phyloP scores from a whole-genome alignment of 2,888 invertebrate genomes.

The Macrosoma leucophasiata region DNA sequence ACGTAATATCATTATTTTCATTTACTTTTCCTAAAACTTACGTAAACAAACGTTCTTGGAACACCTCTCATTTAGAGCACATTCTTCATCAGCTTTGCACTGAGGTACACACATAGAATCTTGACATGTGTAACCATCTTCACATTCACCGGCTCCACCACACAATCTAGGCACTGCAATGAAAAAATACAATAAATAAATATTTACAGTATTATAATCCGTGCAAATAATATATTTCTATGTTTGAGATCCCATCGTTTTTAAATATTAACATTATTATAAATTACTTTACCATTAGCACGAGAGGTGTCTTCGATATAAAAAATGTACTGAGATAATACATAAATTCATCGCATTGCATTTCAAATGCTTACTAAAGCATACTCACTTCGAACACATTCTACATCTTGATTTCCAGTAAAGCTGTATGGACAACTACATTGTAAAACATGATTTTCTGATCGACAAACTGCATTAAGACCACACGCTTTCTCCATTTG shows the following conservation, averaged over 20 bases:
- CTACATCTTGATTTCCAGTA: slow-evolving; percentile 88
- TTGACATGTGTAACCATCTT: slow-evolving; percentile 82
- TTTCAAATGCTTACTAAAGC: slow-evolving; percentile 1
- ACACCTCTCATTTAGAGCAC: slow-evolving; percentile 94
- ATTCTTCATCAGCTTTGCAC: slow-evolving; percentile 85
- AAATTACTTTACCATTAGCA: neutral
- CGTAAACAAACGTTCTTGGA: slow-evolving; percentile 85
- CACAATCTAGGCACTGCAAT: slow-evolving; percentile 86
- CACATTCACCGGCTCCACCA: slow-evolving; percentile 81
- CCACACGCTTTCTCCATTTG: slow-evolving; percentile 85
- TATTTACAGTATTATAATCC: neutral
- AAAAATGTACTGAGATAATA: slow-evolving; percentile 6
- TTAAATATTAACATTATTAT: no score
- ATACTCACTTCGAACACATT: slow-evolving; percentile 87
- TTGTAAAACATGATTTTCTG: slow-evolving; percentile 82
- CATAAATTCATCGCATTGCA: slow-evolving; percentile 8
- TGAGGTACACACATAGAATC: slow-evolving; percentile 88
- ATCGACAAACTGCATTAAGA: slow-evolving; percentile 86
- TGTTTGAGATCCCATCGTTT: no score
- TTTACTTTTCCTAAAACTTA: no score
- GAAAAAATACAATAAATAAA: slow-evolving; percentile 7
- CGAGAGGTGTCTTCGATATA: neutral
- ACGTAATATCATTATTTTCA: no score
- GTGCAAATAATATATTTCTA: no score
- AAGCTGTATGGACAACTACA: slow-evolving; percentile 91